Conservation (phyloP, 2,888 invertebrate genomes). For the Lottia scabra region DNA sequence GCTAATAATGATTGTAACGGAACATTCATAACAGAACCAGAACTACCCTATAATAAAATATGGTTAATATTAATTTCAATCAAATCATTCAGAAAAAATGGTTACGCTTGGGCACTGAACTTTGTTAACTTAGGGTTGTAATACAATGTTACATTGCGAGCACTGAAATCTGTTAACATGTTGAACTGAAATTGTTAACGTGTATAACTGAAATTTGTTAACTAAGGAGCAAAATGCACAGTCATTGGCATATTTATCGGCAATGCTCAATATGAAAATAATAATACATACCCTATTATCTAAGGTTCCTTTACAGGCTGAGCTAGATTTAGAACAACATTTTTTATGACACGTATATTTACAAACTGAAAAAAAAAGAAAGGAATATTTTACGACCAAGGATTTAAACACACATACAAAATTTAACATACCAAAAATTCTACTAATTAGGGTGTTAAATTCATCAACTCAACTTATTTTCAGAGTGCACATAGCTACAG, state of each 20-base stretch:
- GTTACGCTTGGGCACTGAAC: no score
- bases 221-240: no score
- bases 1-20: slow-evolving; percentile 78
- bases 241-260: no score
- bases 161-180: no score
- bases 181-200: no score
- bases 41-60: slow-evolving; percentile 29
- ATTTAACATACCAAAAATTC: no score
- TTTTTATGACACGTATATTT: slow-evolving; percentile 94
- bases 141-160: no score
- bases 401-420: no score
- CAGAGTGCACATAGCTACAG: no score
- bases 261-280: background rate
- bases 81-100: background rate
- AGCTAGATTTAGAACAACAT: slow-evolving; percentile 82
- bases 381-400: slow-evolving; percentile 5
- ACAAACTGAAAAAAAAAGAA: slow-evolving; percentile 75
- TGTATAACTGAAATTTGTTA: no score
- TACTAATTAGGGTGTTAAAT: no score
- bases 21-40: slow-evolving; percentile 79
- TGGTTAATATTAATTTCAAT: background rate
- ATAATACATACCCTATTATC: slow-evolving; percentile 30
- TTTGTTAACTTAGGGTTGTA: background rate
- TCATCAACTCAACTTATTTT: background rate
- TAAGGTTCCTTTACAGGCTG: slow-evolving; percentile 59